A percentile compares a stretch with the other conserved stretches of the same genome.
These are phyloP conservation scores for Brotogeris chrysoptera DNA, from an alignment of 2,797 vertebrate species.

Conservation along the genomic window DNA sequence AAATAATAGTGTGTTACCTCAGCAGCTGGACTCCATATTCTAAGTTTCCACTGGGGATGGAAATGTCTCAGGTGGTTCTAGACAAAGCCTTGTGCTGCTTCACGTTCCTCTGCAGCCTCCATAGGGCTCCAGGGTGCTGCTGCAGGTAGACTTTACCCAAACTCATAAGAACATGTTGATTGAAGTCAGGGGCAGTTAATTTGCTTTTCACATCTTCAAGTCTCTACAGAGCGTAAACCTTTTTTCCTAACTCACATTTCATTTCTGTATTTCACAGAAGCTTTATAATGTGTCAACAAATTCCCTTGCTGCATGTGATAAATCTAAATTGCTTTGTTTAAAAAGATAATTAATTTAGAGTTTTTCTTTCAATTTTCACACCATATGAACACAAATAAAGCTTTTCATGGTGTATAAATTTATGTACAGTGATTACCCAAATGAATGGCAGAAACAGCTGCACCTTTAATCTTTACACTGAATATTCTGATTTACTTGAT, in stretches of 20 bases:
- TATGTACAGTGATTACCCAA: constrained; percentile 62
- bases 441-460: constrained; percentile 73
- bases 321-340: constrained; percentile 70
- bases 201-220: constrained; percentile 54
- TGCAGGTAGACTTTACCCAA: not conserved
- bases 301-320: constrained; percentile 53
- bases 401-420: constrained; percentile 72
- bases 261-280: constrained; percentile 46
- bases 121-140: not conserved
- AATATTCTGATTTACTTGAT: constrained; percentile 25
- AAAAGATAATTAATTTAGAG: constrained; percentile 74
- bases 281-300: constrained; percentile 60
- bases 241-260: constrained; percentile 62
- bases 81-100: not conserved
- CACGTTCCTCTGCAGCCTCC: not conserved
- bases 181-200: constrained; percentile 27
- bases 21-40: constrained; percentile 9
- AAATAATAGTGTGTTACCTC: not conserved
- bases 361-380: constrained; percentile 77
- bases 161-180: not conserved
- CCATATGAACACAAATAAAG: constrained; percentile 71
- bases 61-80: not conserved
- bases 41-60: not conserved
- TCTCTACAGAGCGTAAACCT: not conserved
- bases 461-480: constrained; percentile 54